Conservation (phyloP, 2,797 vertebrate species). For the Fundulus diaphanus region DNA sequence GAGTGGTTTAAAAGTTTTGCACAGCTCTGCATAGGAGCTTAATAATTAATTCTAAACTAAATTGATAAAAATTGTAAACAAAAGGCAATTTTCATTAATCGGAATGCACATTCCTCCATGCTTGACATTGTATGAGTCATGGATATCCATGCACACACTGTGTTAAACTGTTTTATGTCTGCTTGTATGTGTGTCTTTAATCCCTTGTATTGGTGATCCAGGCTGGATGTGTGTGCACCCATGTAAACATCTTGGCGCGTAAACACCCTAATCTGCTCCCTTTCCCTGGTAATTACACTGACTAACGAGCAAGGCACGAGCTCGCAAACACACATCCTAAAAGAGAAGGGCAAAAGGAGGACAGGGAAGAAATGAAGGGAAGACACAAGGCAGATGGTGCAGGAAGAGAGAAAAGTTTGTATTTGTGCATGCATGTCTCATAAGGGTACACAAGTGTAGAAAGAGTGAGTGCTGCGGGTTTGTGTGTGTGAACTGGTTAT, state of each 20-base stretch:
- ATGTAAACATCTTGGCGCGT: conserved; percentile 73
- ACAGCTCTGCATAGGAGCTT: neutral
- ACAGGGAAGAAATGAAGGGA: conserved; percentile 23
- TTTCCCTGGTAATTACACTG: conserved; percentile 75
- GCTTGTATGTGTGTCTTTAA: conserved; percentile 25
- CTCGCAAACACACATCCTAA: neutral
- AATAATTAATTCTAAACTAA: neutral
- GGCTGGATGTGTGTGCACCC: conserved; percentile 55
- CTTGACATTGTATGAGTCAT: conserved; percentile 4
- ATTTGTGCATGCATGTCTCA: conserved; percentile 29
- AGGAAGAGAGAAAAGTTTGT: conserved; percentile 39
- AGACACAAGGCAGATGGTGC: conserved; percentile 51
- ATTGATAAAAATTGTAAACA: neutral
- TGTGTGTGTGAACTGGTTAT: conserved; percentile 3
- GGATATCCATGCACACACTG: neutral
- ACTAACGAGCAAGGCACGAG: conserved; percentile 70
- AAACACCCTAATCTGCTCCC: conserved; percentile 73
- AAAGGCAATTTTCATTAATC: neutral
- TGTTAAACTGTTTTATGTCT: conserved; percentile 5
- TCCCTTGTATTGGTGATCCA: conserved; percentile 38
- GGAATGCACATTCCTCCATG: neutral
- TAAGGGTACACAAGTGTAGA: conserved; percentile 14
- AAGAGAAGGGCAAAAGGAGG: conserved; percentile 39
- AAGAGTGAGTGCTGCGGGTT: neutral
- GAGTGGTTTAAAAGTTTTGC: neutral